Percentiles rank a stretch among this genome's conserved stretches.
These are phyloP conservation scores for Nemotelus nigrinus DNA, from an alignment of 2,888 invertebrate species.

Conservation along the genomic window DNA sequence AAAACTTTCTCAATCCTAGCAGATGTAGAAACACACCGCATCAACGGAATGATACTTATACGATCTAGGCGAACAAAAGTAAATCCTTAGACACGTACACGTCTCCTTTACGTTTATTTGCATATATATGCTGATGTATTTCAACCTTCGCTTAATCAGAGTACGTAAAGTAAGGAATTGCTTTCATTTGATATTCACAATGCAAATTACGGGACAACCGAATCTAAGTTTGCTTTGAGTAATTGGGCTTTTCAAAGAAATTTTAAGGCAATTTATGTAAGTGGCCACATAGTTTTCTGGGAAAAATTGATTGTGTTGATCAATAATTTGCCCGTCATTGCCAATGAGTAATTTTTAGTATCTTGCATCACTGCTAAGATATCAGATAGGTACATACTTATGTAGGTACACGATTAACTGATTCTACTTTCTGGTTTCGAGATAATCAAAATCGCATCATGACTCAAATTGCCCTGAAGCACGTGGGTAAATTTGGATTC, in stretches of 20 bases:
- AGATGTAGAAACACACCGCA: neutral
- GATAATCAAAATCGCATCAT: too few relatives aligned
- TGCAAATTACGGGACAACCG: neutral
- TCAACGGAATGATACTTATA: neutral
- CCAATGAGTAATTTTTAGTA: too few relatives aligned
- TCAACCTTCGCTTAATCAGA: neutral
- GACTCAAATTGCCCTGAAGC: too few relatives aligned
- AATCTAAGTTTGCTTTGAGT: neutral
- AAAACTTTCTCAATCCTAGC: neutral
- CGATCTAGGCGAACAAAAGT: neutral
- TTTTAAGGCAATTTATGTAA: too few relatives aligned
- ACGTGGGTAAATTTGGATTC: too few relatives aligned
- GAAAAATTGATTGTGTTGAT: too few relatives aligned
- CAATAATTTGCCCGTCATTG: too few relatives aligned
- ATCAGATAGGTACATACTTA: too few relatives aligned
- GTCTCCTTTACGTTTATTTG: neutral
- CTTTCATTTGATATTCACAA: neutral
- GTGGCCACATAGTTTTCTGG: too few relatives aligned
- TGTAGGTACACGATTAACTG: too few relatives aligned
- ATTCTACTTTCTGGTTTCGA: too few relatives aligned
- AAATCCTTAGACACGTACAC: neutral
- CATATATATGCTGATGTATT: neutral
- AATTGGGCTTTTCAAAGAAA: neutral
- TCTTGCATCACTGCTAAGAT: too few relatives aligned
- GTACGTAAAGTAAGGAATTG: neutral